These are phyloP conservation scores for Cryptophagus acutangulus DNA, from an alignment of 2,888 invertebrate species.

Conservation along the genomic window DNA sequence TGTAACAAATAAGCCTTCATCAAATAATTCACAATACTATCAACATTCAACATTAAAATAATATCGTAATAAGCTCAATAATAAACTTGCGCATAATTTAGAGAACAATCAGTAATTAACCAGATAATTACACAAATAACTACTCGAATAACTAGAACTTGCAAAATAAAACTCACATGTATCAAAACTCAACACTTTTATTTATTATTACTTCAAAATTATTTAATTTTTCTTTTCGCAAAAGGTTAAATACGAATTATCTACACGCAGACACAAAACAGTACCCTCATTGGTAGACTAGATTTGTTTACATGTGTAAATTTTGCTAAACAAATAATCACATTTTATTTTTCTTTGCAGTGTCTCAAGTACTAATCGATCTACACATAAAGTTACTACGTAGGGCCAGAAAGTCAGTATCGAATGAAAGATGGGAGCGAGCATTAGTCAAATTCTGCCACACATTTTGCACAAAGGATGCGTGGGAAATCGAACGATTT, in stretches of 20 bases:
- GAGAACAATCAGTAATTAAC: too few species aligned
- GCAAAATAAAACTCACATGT: too few species aligned
- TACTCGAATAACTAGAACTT: too few species aligned
- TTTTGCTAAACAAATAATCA: slow-evolving; percentile 1
- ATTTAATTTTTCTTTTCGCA: too few species aligned
- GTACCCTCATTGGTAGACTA: slow-evolving; percentile 28
- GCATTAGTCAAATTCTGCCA: slow-evolving; percentile 87
- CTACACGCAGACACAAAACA: slow-evolving; percentile 39
- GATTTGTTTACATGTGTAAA: slow-evolving; percentile 1
- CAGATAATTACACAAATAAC: too few species aligned
- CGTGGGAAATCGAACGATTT: slow-evolving; percentile 93
- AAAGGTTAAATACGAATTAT: not conserved
- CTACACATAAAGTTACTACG: slow-evolving; percentile 85
- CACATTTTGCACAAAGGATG: slow-evolving; percentile 83
- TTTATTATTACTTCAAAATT: too few species aligned
- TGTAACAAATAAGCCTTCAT: too few species aligned
- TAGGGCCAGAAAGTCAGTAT: slow-evolving; percentile 75
- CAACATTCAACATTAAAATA: too few species aligned
- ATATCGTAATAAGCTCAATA: too few species aligned
- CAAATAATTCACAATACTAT: too few species aligned
- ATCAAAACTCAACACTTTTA: too few species aligned
- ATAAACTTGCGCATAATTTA: too few species aligned
- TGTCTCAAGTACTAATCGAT: slow-evolving; percentile 75
- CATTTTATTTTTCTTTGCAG: slow-evolving; percentile 50
- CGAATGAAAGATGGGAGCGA: slow-evolving; percentile 86